phyloP scores from a whole-genome alignment of 2,113 vertebrate species.

The Poicephalus gulielmi region DNA sequence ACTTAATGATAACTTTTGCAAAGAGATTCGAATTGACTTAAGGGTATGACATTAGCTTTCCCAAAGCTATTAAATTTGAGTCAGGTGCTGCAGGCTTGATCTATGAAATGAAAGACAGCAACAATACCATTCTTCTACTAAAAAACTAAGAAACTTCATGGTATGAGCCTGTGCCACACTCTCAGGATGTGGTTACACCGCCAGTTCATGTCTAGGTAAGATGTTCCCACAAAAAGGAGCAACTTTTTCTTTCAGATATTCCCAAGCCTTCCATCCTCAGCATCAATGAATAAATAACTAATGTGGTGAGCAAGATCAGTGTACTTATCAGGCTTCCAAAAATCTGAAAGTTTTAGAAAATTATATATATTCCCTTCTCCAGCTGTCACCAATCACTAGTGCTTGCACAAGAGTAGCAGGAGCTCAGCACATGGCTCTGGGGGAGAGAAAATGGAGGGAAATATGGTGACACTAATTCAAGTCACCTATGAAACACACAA shows the following conservation, averaged over 20 bases:
- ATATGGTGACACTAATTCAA: not conserved
- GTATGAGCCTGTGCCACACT: not conserved
- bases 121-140: not conserved
- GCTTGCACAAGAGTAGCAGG: not conserved
- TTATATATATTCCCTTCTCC: not conserved
- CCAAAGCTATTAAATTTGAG: not conserved
- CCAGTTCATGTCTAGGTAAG: not conserved
- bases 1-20: not conserved
- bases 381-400: not conserved
- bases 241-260: not conserved
- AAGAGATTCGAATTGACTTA: not conserved
- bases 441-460: not conserved
- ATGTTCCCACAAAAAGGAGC: not conserved
- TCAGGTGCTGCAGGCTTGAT: not conserved
- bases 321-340: not conserved
- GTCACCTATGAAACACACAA: not conserved
- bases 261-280: not conserved
- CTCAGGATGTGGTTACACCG: not conserved
- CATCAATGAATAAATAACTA: not conserved
- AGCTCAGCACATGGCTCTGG: not conserved
- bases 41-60: not conserved
- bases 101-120: not conserved
- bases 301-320: not conserved
- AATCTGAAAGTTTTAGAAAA: not conserved
- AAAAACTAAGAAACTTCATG: not conserved